These are phyloP conservation scores for Danaus chrysippus DNA, from an alignment of 2,888 invertebrate genomes.

Conservation along the genomic window DNA sequence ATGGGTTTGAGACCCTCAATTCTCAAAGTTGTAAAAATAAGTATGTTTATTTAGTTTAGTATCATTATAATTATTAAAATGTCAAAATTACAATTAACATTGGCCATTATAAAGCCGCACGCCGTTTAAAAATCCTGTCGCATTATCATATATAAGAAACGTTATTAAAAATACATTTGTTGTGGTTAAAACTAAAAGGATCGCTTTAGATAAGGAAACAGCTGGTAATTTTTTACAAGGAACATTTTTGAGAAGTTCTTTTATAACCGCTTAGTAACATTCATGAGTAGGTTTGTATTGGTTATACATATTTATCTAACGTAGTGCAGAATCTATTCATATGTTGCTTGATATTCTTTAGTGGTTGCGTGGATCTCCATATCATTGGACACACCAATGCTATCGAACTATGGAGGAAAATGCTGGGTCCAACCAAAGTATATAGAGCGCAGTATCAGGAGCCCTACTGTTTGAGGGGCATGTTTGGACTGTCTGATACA, in stretches of 20 bases:
- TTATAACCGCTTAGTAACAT: conserved; percentile 87
- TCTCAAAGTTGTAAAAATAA: background rate
- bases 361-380: conserved; percentile 90
- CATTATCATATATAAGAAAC: conserved; percentile 82
- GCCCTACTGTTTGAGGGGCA: conserved; percentile 88
- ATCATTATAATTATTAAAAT: conserved; percentile 35
- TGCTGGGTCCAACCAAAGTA: conserved; percentile 95
- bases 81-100: conserved; percentile 83
- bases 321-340: conserved; percentile 1
- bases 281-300: conserved; percentile 85
- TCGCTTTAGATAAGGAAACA: conserved; percentile 78
- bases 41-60: background rate
- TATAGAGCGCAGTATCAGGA: conserved; percentile 87
- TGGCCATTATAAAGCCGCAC: conserved; percentile 94
- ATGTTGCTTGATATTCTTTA: conserved; percentile 48
- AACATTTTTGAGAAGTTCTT: conserved; percentile 92
- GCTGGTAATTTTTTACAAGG: conserved; percentile 89
- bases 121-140: conserved; percentile 87
- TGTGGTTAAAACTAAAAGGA: conserved; percentile 83
- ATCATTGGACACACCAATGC: conserved; percentile 88
- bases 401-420: conserved; percentile 87
- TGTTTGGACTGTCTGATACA: conserved; percentile 94
- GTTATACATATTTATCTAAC: conserved; percentile 9
- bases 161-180: conserved; percentile 85
- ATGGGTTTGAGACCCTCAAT: too few species aligned